Base-by-base conservation (phyloP, 2,797 vertebrate species). In the Paedocypris micromegethes region DNA sequence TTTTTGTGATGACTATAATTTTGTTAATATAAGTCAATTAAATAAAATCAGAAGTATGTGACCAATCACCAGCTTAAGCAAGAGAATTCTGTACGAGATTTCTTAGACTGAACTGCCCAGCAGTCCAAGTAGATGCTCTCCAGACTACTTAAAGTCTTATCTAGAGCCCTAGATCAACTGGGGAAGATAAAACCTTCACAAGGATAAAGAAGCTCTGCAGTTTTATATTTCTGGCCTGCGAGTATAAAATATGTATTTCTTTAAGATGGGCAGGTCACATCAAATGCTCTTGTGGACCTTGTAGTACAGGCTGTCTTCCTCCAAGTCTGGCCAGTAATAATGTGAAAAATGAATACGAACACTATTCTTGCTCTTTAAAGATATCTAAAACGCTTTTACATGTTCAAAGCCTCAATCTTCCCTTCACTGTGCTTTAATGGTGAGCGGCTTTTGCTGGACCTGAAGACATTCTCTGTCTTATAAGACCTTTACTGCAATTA, bases 241-340 rank as follows among this genome's bases (percentile, higher is more conserved):
- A 49, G 46, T 63, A 62, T 70, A 40, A 63, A 70, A 70, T 56
- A 62, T 70, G 58, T 44, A 63, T 56, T 42, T 54, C 47, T 44
- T 7, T 46, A 54, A 55, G 51, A 40, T 43, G 48, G 44, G 50
- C 52, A 54, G 51, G 58, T 54, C 48, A 48, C 58, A 62, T 61
- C 39, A 46, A 38, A 52, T 44, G 7, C 39, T 38, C n/a, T 9
- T 69, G 39, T 48, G 53, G 39, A 5, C 49, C 53, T 61, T 61
- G 5, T 7, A 47, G 45, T 42, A 9, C n/a, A 51, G 23, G 5
- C 5, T 38, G n/a, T 61, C 9, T 55, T 8, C n/a, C 9, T 6
- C 48, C 6, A 55, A 62, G 39, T 49, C 9, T 69, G 58, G 55
- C 5, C 44, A 62, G 58, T 48, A 61, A 61, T 41, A 40, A 43